Evolutionary conservation across 2,797 vertebrate genomes (phyloP), one percentile per base, ranked within the genome.

Genomic region (Prunella strophiata): DNA sequence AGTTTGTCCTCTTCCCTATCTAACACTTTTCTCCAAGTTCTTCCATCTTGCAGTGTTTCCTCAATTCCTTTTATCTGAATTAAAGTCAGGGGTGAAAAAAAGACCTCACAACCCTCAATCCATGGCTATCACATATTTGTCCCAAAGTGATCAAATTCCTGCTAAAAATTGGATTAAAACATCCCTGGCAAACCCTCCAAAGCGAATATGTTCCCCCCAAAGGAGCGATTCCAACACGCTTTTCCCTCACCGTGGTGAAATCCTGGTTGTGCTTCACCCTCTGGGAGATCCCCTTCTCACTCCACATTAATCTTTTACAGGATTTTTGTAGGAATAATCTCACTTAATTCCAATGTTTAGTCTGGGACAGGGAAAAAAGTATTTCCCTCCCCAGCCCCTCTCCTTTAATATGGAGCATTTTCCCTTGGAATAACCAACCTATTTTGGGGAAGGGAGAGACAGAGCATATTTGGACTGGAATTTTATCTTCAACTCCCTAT

Each of bases 401-500:
- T 55, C 23, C 26, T 63, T 85, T 21, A 61, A 57, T 54, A 63
- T 0, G 2, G 45, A 89, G 67, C 5, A 2, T 77, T 94, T 85
- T 63, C 42, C 40, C 50, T 61, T 30, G 32, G 68, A 88, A 88
- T 45, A 65, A 57, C 68, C 68, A 67, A 25, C 42, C 70, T 61
- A 27, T 79, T 92, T 52, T 20, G 52, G 75, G 84, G 72, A 73
- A 50, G 11, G 77, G 7, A n/a, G 75, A 91, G 61, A 83, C 25
- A 25, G 27, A 91, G 87, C 21, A 26, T 68, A 77, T 85, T 79
- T 89, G 85, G 85, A 85, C 79, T 93, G 94, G 93, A 83, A 89
- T 92, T 89, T 94, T 95, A 95, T 96, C 95, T 96, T 74, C 62
- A 48, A 42, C 45, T 91, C 84, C 13, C 8, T 85, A 19, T 93